Conservation (phyloP, 1,140 invertebrate genomes). For the Papilio machaon region DNA sequence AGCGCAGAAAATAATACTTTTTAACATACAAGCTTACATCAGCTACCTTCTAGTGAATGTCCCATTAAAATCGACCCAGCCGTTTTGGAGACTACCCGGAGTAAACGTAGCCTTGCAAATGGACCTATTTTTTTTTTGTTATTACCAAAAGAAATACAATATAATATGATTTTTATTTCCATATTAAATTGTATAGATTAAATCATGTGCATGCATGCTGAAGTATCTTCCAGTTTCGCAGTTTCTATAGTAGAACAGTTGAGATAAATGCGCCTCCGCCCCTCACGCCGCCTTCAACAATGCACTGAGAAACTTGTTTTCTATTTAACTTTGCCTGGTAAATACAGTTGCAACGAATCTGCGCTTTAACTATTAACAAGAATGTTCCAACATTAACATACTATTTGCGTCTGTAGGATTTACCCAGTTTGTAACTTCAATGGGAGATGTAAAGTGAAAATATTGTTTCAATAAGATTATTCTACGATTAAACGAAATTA, state of each 20-base stretch:
- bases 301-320: slow-evolving; percentile 12
- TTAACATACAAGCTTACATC: too few species aligned
- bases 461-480: neutral
- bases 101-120: too few species aligned
- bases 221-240: neutral
- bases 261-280: slow-evolving; percentile 8
- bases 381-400: slow-evolving; percentile 12
- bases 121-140: too few species aligned
- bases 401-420: neutral
- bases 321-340: slow-evolving; percentile 17
- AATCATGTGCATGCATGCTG: neutral
- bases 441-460: neutral
- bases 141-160: too few species aligned
- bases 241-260: neutral
- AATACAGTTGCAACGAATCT: slow-evolving; percentile 20
- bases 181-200: neutral
- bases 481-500: too few species aligned
- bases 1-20: too few species aligned
- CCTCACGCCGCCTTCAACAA: neutral
- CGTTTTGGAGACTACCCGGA: too few species aligned
- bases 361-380: slow-evolving; percentile 9
- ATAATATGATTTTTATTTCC: too few species aligned
- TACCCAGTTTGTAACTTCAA: neutral
- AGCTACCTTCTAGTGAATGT: too few species aligned
- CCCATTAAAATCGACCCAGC: too few species aligned